These are phyloP conservation scores for Tachina fera DNA, from an alignment of 2,888 invertebrate species.

Conservation along the genomic window DNA sequence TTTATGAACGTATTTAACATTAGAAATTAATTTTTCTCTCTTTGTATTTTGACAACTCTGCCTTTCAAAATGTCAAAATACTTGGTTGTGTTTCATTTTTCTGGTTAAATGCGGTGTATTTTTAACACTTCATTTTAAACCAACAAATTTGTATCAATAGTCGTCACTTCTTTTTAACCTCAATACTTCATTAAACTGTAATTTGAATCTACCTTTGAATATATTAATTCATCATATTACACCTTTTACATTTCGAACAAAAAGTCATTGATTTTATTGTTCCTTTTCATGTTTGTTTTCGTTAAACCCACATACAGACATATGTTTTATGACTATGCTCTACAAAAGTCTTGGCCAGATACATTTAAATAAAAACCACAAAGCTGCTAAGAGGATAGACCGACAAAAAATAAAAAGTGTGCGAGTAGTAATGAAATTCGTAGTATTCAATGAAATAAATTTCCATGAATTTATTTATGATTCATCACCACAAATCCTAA, in stretches of 20 bases:
- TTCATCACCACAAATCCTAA: slow-evolving; percentile 41
- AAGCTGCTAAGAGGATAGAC: slow-evolving; percentile 11
- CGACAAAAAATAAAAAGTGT: slow-evolving; percentile 30
- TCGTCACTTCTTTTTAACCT: slow-evolving; percentile 51
- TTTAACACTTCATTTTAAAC: neutral
- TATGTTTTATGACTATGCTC: slow-evolving; percentile 41
- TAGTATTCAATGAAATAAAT: slow-evolving; percentile 41
- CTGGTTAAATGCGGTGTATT: neutral
- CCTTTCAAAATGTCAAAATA: slow-evolving; percentile 21
- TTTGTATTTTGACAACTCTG: neutral
- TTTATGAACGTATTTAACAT: too few relatives aligned
- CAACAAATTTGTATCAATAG: slow-evolving; percentile 48
- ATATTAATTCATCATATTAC: slow-evolving; percentile 43
- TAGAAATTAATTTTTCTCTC: neutral
- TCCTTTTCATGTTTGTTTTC: slow-evolving; percentile 12
- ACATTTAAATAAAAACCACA: slow-evolving; percentile 34
- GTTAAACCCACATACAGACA: slow-evolving; percentile 38
- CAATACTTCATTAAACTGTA: slow-evolving; percentile 51
- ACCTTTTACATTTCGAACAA: slow-evolving; percentile 15
- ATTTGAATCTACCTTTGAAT: slow-evolving; percentile 56
- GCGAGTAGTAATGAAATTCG: slow-evolving; percentile 48
- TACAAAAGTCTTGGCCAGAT: slow-evolving; percentile 37
- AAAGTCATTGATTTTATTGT: slow-evolving; percentile 44
- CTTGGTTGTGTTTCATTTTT: slow-evolving; percentile 6
- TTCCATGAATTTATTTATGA: slow-evolving; percentile 60